Conservation (phyloP, 2,113 vertebrate genomes). For the Amphiprion percula region DNA sequence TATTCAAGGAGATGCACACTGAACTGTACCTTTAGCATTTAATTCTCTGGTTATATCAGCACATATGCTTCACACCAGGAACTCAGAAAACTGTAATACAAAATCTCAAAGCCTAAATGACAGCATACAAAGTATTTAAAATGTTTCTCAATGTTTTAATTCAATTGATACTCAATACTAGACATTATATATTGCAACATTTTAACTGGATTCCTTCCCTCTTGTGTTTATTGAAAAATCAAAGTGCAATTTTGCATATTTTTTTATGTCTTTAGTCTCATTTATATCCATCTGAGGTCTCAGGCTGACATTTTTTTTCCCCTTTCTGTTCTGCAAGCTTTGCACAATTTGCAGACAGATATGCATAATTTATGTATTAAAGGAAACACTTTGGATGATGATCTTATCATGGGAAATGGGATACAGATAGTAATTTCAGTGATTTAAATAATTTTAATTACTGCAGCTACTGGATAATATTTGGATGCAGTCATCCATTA, state of each 20-base stretch:
- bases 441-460: constrained; percentile 60
- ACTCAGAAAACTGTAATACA: background rate
- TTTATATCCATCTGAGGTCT: constrained; percentile 10
- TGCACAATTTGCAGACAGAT: constrained; percentile 23
- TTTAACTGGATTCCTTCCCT: too few species aligned
- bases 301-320: background rate
- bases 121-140: too few species aligned
- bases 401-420: constrained; percentile 35
- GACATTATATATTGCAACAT: too few species aligned
- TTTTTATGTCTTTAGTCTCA: background rate
- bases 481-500: constrained; percentile 39
- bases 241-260: too few species aligned
- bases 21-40: too few species aligned
- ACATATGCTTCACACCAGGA: background rate
- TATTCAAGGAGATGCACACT: too few species aligned
- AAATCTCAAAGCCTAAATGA: background rate
- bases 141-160: too few species aligned
- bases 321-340: constrained; percentile 22
- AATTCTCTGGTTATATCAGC: too few species aligned
- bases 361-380: constrained; percentile 54
- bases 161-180: too few species aligned
- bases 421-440: constrained; percentile 39
- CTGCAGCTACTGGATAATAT: constrained; percentile 25
- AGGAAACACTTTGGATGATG: constrained; percentile 30
- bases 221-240: too few species aligned